phyloP scores from a whole-genome alignment of 2,113 vertebrate species.

The Gorsachius goisagi region DNA sequence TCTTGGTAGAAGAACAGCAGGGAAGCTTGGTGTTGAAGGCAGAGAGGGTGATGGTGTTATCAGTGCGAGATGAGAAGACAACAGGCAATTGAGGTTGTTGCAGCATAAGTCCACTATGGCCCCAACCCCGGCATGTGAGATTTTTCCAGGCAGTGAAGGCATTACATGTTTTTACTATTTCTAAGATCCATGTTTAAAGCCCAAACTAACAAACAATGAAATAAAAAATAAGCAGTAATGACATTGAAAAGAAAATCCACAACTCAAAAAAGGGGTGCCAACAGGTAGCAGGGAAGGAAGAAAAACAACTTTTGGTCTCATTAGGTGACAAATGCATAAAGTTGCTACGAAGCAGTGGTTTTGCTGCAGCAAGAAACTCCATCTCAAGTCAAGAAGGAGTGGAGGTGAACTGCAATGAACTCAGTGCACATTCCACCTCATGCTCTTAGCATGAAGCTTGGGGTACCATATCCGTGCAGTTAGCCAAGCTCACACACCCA shows the following conservation, averaged over 20 bases:
- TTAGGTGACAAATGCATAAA: not conserved
- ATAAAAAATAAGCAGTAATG: not conserved
- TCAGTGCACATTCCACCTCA: not conserved
- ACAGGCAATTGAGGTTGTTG: not conserved
- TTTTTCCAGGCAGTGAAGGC: not conserved
- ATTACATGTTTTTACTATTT: not conserved
- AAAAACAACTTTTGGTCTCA: not conserved
- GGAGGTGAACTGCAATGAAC: not conserved
- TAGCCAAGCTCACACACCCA: not conserved
- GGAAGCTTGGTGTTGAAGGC: not conserved
- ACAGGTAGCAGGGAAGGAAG: not conserved
- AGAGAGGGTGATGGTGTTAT: not conserved
- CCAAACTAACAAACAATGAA: not conserved
- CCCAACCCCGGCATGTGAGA: not conserved
- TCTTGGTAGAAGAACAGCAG: not conserved
- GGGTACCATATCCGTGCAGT: too few relatives aligned
- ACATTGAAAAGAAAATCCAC: not conserved
- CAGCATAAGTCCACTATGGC: not conserved
- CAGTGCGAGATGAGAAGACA: not conserved
- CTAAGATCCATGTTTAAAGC: not conserved
- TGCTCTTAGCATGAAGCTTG: not conserved
- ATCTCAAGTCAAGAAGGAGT: not conserved
- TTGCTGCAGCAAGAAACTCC: not conserved
- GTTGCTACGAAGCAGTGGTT: not conserved
- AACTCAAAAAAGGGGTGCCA: not conserved